A percentile compares a stretch with the other conserved stretches of the same genome.
phyloP scores from a whole-genome alignment of 2,113 vertebrate species.

The Amblyopsis rosae region DNA sequence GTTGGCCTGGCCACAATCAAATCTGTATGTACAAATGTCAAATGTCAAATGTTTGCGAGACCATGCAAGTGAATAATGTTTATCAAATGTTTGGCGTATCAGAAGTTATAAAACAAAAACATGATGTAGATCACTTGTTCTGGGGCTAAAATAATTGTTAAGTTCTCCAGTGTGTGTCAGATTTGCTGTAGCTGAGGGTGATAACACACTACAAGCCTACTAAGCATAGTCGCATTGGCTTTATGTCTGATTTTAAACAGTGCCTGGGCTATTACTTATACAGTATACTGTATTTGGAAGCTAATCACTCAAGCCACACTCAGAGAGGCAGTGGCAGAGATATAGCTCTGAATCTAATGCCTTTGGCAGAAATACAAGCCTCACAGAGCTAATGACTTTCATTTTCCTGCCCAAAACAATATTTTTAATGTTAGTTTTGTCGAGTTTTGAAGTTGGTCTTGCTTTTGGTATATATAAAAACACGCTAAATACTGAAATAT shows the following conservation, averaged over 20 bases:
- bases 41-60: conserved; percentile 14
- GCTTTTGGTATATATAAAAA: conserved; percentile 17
- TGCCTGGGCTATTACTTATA: conserved; percentile 32
- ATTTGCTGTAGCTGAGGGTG: conserved; percentile 38
- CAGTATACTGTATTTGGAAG: conserved; percentile 44
- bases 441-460: conserved; percentile 20
- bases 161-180: conserved; percentile 13
- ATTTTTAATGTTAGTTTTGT: conserved; percentile 29
- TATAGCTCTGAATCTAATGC: conserved; percentile 33
- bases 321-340: conserved; percentile 40
- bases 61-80: conserved; percentile 50
- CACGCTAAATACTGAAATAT: conserved; percentile 17
- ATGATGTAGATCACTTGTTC: conserved; percentile 31
- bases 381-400: conserved; percentile 37
- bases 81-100: background rate
- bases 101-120: conserved; percentile 45
- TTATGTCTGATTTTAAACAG: conserved; percentile 40
- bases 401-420: conserved; percentile 49
- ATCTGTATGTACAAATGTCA: conserved; percentile 36
- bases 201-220: conserved; percentile 36
- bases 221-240: conserved; percentile 19
- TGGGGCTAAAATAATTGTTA: conserved; percentile 27
- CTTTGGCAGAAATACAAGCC: conserved; percentile 46
- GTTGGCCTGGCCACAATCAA: conserved; percentile 34
- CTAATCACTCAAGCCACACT: conserved; percentile 44